A percentile compares a stretch with the other conserved stretches of the same genome.
Evolutionary conservation across 2,113 vertebrate genomes (phyloP).

Genomic region (Phyllostomus discolor): DNA sequence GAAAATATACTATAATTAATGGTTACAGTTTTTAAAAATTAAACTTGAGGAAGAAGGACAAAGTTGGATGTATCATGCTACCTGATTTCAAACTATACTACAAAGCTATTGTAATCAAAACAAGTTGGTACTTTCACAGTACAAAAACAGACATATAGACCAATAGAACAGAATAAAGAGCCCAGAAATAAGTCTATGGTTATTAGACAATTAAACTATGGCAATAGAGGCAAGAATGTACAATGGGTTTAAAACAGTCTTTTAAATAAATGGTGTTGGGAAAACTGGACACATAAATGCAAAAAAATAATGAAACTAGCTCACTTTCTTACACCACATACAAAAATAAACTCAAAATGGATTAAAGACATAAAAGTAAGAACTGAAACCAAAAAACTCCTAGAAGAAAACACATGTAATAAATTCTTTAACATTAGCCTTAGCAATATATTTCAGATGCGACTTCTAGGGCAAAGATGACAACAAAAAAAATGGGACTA

Average conservation of each 20-base stretch:
- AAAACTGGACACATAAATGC: neutral
- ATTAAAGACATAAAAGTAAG: neutral
- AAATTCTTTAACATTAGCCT: neutral
- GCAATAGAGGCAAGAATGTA: neutral
- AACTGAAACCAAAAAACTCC: neutral
- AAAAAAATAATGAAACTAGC: neutral
- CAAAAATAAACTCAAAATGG: neutral
- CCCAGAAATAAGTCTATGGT: neutral
- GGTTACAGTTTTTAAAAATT: conserved; percentile 39
- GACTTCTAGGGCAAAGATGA: neutral
- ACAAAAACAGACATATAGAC: neutral
- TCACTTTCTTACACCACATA: neutral
- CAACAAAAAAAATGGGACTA: neutral
- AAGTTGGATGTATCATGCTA: neutral
- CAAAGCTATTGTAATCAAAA: neutral
- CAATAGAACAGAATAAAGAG: neutral
- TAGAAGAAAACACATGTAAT: neutral
- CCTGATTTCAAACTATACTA: neutral
- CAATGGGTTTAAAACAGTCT: neutral
- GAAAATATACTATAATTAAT: neutral
- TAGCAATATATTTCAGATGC: neutral
- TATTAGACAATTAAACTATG: neutral
- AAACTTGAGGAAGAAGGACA: neutral
- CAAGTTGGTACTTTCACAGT: neutral
- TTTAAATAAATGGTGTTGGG: neutral